Evolutionary conservation across 2,888 invertebrate species (phyloP), one percentile per base, ranked within the genome.

Genomic region (Xylota sylvarum): DNA sequence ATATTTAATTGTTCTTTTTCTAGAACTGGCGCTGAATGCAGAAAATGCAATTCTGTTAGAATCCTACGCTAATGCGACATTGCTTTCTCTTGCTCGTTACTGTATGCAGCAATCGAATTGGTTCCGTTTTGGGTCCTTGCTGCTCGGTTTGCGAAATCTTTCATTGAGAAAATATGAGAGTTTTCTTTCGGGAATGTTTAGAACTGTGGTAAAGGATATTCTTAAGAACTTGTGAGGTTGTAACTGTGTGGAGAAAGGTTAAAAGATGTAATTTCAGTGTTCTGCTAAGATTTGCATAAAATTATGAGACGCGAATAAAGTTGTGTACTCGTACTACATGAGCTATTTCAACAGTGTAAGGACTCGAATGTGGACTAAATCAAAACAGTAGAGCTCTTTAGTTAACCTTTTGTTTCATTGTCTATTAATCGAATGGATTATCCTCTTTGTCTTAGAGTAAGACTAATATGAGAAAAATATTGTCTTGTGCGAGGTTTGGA

Each of bases 51-150:
- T 90, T 3, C 80, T 92, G 17, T 76, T 93, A 46, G 92, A 92
- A 69, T 88, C 90, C 0, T 89, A 92, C 69, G 88, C 91, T 1
- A 92, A 93, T 82, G 89, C 89, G 3, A 92, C 92, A 0, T 85
- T 93, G 7, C 87, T 91, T 12, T 90, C 92, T 7, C 84, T 93
- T 65, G 92, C 92, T 0, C 90, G 91, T 0, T 93, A 93, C 72
- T 91, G 91, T 0, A 88, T 91, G 23, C 92, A 92, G 62, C 90
- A 91, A 37, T 90, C 92, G 2, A 90, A 91, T 83, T 92, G 92
- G 91, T 74, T 91, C 70, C 90, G 93, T 19, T 93, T 91, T 84
- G 92, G 93, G 2, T 90, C 91, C 32, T 82, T 93, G 6, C 88
- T 93, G 10, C 87, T 93, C 1, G 92, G 92, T 0, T 87, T 93